Evolutionary conservation across 2,113 vertebrate species (phyloP).

Genomic region (pig (Sus scrofa)): T2T-Sscrofa CM000819.6:48016501-48017000

Average conservation of each 20-base stretch:
- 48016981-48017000: not conserved
- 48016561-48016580: not conserved
- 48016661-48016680: not conserved
- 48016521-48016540: not conserved
- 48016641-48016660: not conserved
- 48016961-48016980: not conserved
- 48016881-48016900: not conserved
- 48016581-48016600: not conserved
- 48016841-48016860: not conserved
- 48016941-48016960: not conserved
- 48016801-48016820: not conserved
- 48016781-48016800: not conserved
- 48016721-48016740: not conserved
- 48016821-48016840: not conserved
- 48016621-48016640: no score
- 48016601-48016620: not conserved
- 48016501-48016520: not conserved
- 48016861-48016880: not conserved
- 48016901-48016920: not conserved
- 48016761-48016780: not conserved
- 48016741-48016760: not conserved
- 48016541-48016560: not conserved
- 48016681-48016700: accelerated
- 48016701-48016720: not conserved
- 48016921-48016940: not conserved